A percentile compares a stretch with the other conserved stretches of the same genome.
phyloP scores from a whole-genome alignment of 2,888 invertebrate species.

The Plagodis pulveraria region DNA sequence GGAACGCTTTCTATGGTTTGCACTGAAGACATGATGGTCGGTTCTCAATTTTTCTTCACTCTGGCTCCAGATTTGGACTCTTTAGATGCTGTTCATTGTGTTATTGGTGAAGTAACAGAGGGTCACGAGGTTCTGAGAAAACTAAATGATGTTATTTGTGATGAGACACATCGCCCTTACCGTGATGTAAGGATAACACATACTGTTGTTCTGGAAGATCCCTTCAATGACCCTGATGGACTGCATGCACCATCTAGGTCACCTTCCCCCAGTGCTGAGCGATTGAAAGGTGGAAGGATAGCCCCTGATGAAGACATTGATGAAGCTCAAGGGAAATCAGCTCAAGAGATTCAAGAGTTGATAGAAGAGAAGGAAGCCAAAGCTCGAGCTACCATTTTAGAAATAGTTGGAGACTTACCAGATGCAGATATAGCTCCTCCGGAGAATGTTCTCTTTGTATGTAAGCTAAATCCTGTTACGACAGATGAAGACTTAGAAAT shows the following conservation, averaged over 20 bases:
- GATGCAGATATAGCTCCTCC: slow-evolving; percentile 99
- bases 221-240: slow-evolving; percentile 94
- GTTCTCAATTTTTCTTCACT: slow-evolving; percentile 98
- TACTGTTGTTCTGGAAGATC: slow-evolving; percentile 98
- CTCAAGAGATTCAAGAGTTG: slow-evolving; percentile 94
- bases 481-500: slow-evolving; percentile 98
- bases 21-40: slow-evolving; percentile 94
- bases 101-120: slow-evolving; percentile 98
- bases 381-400: slow-evolving; percentile 98
- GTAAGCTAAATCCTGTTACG: slow-evolving; percentile 99
- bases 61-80: slow-evolving; percentile 94
- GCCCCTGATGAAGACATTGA: slow-evolving; percentile 97
- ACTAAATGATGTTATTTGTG: slow-evolving; percentile 97
- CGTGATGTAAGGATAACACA: slow-evolving; percentile 98
- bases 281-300: slow-evolving; percentile 93
- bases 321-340: slow-evolving; percentile 94
- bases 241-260: slow-evolving; percentile 92
- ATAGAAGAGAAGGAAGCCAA: slow-evolving; percentile 96
- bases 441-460: slow-evolving; percentile 99
- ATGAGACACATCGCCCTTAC: slow-evolving; percentile 94
- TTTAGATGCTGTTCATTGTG: slow-evolving; percentile 95
- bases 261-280: slow-evolving; percentile 94
- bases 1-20: slow-evolving; percentile 98
- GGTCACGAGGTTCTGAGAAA: slow-evolving; percentile 94
- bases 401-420: slow-evolving; percentile 99